Base-by-base conservation (phyloP, 2,888 invertebrate species). In the Oscheius sp. region DNA sequence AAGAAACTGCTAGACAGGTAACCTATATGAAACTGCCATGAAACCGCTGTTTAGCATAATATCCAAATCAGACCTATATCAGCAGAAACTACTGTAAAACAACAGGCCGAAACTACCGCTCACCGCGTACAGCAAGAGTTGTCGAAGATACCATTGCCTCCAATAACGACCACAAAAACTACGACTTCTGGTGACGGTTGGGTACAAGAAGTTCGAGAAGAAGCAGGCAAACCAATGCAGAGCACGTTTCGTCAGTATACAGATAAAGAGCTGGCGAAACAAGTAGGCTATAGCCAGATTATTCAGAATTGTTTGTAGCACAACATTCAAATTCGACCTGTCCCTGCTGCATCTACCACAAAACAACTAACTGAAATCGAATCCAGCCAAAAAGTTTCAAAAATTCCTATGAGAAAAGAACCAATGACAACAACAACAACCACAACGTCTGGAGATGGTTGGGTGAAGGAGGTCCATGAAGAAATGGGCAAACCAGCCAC, bases 401-500 rank as follows among this genome's bases (percentile, higher is more conserved):
- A 49, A 47, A 62, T 62, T 17, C 62, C 62, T n/a, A 32, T 62
- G 30, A n/a, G 62, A 20, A 2, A 33, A 4, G 62, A 62, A n/a
- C 62, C 62, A 6, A 28, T 32, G 20, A 32, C 62, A 17, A 68
- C 63, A 44, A 56, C 38, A 24, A 68, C 63, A 9, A 56, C 38
- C 14, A 41, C 38, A 44, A 59, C 59, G 5, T 41, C 59, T 59
- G 59, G 59, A n/a, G 59, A 41, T 8, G 59, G 59, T 9, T 76
- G 75, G 71, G 68, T 74, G 30, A 62, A 62, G 14, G 66, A 74
- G 20, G 57, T 62, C 30, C 74, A 74, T 50, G 69, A 71, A 20
- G 74, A 74, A 14, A 47, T 71, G 38, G 69, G 70, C 26, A 61
- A 68, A 20, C 74, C 74, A 6, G 59, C 67, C 26, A 56, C 68